Base-by-base conservation (phyloP, 2,113 vertebrate genomes). In the Kryptolebias marmoratus region DNA sequence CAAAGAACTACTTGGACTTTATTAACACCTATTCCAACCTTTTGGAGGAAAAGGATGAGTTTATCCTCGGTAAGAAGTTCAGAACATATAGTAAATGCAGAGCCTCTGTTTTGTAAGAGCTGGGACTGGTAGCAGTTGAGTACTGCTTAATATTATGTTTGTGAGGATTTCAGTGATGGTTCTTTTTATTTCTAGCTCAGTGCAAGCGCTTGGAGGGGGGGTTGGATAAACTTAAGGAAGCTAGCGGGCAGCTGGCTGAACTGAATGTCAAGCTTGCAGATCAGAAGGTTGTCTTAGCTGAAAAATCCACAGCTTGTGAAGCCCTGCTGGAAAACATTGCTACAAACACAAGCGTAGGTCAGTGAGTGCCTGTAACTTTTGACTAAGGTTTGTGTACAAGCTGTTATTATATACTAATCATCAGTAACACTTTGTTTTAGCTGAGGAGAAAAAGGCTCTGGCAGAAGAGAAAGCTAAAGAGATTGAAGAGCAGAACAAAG, bases 1-100 rank as follows among this genome's bases (percentile, higher is more conserved):
- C 98, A 13, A 99, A 98, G 90, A 99, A 98, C 84, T 99, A 93
- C 87, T 94, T 99, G 58, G 97, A 98, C 71, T 99, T 98, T 63
- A 96, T 99, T 65, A 93, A 84, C 66, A 97, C 95, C 0, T 99
- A 98, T 32, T 89, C 91, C 5, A 94, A 82, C 32, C 81, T 99
- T 32, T 85, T 99, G 79, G 91, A 96, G 1, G 96, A 98, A 81
- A 98, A 98, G 77, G 95, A 97, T 1, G 72, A 95, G 54, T 94
- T 87, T 66, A 96, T 97, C 77, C 91, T 95, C 53, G 96, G 98
- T 98, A 79, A 94, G 83, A 57, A 32, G 3, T 69, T 50, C 0
- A 12, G 11, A 50, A 62, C 7, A 22, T 52, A 12, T 48, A 39
- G 30, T 55, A 27, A 10, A 32, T 60, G 18, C 1, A 8, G 2